phyloP scores from a whole-genome alignment of 2,888 invertebrate genomes.

The Eupsilia transversa region DNA sequence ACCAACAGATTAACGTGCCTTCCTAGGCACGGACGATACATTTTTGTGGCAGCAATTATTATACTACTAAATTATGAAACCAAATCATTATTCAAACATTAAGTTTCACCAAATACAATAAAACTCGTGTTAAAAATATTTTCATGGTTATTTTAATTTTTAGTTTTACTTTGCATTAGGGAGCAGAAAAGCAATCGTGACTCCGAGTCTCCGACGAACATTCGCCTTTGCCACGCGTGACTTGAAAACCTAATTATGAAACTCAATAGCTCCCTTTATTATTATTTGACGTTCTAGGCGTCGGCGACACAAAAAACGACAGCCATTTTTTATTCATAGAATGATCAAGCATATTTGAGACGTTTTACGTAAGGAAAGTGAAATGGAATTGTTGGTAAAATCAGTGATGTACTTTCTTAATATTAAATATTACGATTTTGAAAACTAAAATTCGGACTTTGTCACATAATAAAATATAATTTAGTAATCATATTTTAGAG shows the following conservation, averaged over 20 bases:
- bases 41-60: background rate
- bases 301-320: conserved; percentile 26
- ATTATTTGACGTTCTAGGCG: conserved; percentile 46
- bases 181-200: conserved; percentile 51
- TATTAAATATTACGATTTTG: conserved; percentile 10
- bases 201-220: conserved; percentile 30
- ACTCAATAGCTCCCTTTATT: conserved; percentile 47
- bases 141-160: conserved; percentile 49
- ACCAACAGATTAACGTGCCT: too few relatives aligned
- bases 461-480: conserved; percentile 34
- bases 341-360: conserved; percentile 10
- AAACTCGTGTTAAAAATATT: conserved; percentile 51
- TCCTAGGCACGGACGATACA: too few relatives aligned
- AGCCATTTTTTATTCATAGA: conserved; percentile 34
- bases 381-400: conserved; percentile 32
- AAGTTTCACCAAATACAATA: conserved; percentile 18
- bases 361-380: background rate
- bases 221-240: conserved; percentile 52
- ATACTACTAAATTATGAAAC: background rate
- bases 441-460: conserved; percentile 47
- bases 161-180: conserved; percentile 58
- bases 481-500: conserved; percentile 18
- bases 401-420: conserved; percentile 7
- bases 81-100: background rate
- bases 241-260: conserved; percentile 53